Evolutionary conservation across 1,140 invertebrate genomes (phyloP).

Genomic region (Neocloeon triangulifer): DNA sequence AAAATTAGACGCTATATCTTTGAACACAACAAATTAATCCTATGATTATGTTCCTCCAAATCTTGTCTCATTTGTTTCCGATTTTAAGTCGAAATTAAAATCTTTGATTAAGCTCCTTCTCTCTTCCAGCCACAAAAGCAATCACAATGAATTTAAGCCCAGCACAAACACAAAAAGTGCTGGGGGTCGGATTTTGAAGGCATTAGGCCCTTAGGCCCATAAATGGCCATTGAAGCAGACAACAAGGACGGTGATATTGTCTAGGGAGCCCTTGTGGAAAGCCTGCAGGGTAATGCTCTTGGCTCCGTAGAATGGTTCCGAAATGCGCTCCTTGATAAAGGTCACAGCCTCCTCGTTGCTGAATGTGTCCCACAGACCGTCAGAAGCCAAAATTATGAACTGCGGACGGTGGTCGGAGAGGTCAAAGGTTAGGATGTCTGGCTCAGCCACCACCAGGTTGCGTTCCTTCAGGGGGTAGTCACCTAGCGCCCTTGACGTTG

Average conservation of each 20-base stretch:
- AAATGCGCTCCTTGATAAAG: constrained; percentile 57
- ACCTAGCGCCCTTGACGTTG: constrained; percentile 80
- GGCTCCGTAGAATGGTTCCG: constrained; percentile 69
- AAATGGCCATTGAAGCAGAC: constrained; percentile 47
- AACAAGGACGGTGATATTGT: constrained; percentile 88
- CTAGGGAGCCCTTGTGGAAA: constrained; percentile 75
- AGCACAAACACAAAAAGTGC: too few species aligned
- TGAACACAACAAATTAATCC: too few species aligned
- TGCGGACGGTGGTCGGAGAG: constrained; percentile 56
- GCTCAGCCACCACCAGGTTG: constrained; percentile 81
- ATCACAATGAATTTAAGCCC: too few species aligned
- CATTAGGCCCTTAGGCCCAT: too few species aligned
- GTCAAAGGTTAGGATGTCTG: constrained; percentile 88
- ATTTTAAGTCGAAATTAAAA: too few species aligned
- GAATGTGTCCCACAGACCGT: constrained; percentile 92
- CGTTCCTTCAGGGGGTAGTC: constrained; percentile 90
- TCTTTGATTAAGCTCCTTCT: too few species aligned
- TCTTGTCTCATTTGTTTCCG: too few species aligned
- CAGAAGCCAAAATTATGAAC: constrained; percentile 80
- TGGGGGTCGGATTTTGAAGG: too few species aligned
- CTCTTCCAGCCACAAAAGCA: too few species aligned
- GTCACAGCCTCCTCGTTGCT: constrained; percentile 81
- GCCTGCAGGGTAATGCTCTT: constrained; percentile 75
- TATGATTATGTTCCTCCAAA: too few species aligned
- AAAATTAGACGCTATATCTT: too few species aligned